Base-by-base conservation (phyloP, 2,888 invertebrate species). In the Fragum whitleyi region DNA sequence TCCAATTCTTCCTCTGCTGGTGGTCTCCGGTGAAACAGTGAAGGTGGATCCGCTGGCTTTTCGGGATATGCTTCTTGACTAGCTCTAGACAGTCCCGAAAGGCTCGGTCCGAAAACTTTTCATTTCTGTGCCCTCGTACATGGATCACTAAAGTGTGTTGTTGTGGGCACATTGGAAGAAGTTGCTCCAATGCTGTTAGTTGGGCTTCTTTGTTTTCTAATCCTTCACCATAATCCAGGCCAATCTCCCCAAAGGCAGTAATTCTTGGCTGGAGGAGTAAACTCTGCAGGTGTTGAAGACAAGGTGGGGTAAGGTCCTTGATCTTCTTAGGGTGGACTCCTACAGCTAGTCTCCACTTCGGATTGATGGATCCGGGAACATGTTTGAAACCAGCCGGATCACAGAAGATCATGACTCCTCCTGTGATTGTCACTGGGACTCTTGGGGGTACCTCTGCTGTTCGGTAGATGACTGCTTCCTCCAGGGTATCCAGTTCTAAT, bases 31-130 rank as follows among this genome's bases (percentile, higher is more conserved):
- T 57, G 21, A 71, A 71, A 39, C 71, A 57, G 29, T 71, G 57
- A 21, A 71, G 57, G 26, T 71, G 55, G 71, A 71, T 71, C 57
- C 71, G n/a, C 57, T 71, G 71, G 11, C 53, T n/a, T 23, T 11
- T 57, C 16, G 71, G 29, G 9, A 51, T 19, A 21, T 57, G 19
- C 19, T 36, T 51, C n/a, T 32, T 32, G 16, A 57, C 32, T 26
- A 55, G 14, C 21, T 57, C 71, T 16, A 71, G 23, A 32, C 71
- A 71, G 23, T 53, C 53, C 29, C 14, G 16, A 14, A 39, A 65
- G 39, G 65, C 65, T 39, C 21, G 23, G 47, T 47, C 39, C 6
- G 67, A 62, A 32, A 29, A 9, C 16, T 47, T 47, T 51, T 68
- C 68, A 42, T 51, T n/a, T 51, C 29, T 51, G 28, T 51, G 19